Base-by-base conservation (phyloP, 2,888 invertebrate genomes). In the Drosophila sordidula region DNA sequence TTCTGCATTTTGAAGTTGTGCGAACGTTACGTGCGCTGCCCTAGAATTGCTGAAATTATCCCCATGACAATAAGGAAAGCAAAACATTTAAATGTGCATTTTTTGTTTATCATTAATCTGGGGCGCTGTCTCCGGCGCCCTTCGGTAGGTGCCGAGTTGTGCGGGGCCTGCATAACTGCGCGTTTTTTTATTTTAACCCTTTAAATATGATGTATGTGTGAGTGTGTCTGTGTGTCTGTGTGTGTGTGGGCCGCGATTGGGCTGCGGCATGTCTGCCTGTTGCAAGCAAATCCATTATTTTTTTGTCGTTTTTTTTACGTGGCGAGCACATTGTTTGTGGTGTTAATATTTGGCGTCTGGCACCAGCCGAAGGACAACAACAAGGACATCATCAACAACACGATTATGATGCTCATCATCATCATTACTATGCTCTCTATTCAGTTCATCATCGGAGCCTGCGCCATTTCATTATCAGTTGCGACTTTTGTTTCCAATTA, bases 341-440 rank as follows among this genome's bases (percentile, higher is more conserved):
- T 84, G 84, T 87, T 84, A 87, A 84, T 84, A 84, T 84, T 84
- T 87, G 88, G 80, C 70, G 86, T 86, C 84, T 84, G 86, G 66
- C 84, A 84, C 68, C 87, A 81, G 47, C 69, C 22, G 34, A 46
- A 70, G 50, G 46, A 75, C 56, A 52, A 54, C 51, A 44, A 41
- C 67, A 82, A 76, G 68, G 62, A 85, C 80, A 74, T 47, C 62
- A 62, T 46, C 50, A 49, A 9, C 58, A 77, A 51, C 36, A 50
- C 25, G 18, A 57, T 56, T 36, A 32, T 29, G 32, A 52, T 38
- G 44, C 14, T 46, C 58, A 58, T 50, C 54, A 61, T 11, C 45
- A 54, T 26, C 41, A 63, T 63, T 32, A 38, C 22, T 16, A 46
- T 47, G 50, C 22, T 62, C 56, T 54, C 56, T 47, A 55, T 54